phyloP scores from a whole-genome alignment of 2,888 invertebrate genomes.

The Leucophora obtusa region DNA sequence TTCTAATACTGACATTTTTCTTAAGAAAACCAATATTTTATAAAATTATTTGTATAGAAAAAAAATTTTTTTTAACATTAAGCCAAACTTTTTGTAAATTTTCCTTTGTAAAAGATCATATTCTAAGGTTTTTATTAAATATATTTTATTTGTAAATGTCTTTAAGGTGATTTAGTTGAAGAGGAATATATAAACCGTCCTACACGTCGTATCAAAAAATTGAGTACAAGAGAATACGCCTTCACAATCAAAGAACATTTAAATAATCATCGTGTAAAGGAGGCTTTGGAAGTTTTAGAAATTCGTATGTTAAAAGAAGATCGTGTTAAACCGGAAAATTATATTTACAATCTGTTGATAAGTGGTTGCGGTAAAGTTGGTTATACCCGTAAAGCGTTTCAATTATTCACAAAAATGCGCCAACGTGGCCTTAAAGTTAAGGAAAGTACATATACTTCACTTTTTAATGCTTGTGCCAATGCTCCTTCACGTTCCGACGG shows the following conservation, averaged over 20 bases:
- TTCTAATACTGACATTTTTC: no score
- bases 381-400: constrained; percentile 91
- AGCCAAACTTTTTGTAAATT: no score
- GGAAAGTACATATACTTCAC: constrained; percentile 88
- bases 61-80: no score
- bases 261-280: constrained; percentile 83
- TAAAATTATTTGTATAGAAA: no score
- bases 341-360: constrained; percentile 90
- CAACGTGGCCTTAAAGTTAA: constrained; percentile 84
- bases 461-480: constrained; percentile 94
- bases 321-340: constrained; percentile 86
- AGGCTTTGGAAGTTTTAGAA: constrained; percentile 89
- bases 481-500: constrained; percentile 85
- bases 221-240: constrained; percentile 84
- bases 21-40: no score
- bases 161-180: constrained; percentile 81
- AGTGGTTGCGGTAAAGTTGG: constrained; percentile 90
- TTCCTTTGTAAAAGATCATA: no score
- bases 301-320: constrained; percentile 88
- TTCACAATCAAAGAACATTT: constrained; percentile 85
- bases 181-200: constrained; percentile 80
- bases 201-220: constrained; percentile 80
- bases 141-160: neutral
- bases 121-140: no score
- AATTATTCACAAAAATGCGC: constrained; percentile 90